Conservation (phyloP, 2,888 invertebrate genomes). For the Morpho achilles region DNA sequence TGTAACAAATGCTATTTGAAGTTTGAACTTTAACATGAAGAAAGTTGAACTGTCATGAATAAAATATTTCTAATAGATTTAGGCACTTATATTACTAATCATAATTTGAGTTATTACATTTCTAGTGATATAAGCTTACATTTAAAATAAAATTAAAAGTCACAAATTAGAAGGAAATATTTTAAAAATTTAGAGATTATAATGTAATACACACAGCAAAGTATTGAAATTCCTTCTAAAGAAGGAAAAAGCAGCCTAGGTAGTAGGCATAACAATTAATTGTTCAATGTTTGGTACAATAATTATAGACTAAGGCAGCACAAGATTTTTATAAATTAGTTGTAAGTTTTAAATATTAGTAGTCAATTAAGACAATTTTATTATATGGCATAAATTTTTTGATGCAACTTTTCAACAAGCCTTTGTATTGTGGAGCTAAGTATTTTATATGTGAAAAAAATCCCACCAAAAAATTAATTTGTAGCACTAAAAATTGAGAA, state of each 20-base stretch:
- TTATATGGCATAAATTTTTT: slow-evolving; percentile 4
- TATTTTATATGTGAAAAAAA: slow-evolving; percentile 2
- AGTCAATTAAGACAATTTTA: slow-evolving; percentile 19
- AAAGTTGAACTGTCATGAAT: background rate
- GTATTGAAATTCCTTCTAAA: too few species aligned
- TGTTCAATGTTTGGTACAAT: slow-evolving; percentile 47
- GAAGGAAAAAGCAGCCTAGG: too few species aligned
- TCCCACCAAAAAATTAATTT: slow-evolving; percentile 7
- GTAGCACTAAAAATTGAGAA: background rate
- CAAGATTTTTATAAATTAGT: slow-evolving; percentile 24
- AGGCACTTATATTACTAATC: too few species aligned
- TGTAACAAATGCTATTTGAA: too few species aligned
- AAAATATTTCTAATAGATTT: background rate
- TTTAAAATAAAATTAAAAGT: too few species aligned
- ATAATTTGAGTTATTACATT: too few species aligned
- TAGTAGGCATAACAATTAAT: slow-evolving; percentile 22
- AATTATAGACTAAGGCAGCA: slow-evolving; percentile 31
- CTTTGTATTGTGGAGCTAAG: background rate
- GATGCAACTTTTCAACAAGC: slow-evolving; percentile 15
- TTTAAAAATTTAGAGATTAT: background rate
- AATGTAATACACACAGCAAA: too few species aligned
- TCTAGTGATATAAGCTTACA: too few species aligned
- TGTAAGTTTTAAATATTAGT: slow-evolving; percentile 18
- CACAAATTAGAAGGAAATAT: background rate
- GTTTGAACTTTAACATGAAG: too few species aligned